Conservation (phyloP, 2,113 vertebrate species). For the Ictidomys tridecemlineatus region DNA sequence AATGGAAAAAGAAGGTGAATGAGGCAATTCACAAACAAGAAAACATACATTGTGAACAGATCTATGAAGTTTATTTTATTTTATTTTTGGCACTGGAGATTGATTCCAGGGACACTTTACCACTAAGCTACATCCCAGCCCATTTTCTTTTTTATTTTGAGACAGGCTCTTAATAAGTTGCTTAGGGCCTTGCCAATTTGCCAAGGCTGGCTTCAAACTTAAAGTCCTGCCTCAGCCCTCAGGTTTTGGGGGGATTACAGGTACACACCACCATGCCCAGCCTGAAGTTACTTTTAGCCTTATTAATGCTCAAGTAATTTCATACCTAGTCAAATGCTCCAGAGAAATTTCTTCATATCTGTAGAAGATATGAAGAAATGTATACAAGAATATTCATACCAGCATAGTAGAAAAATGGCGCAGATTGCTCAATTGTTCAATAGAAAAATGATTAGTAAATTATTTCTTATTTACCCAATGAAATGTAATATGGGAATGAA, state of each 20-base stretch:
- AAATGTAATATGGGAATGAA: background rate
- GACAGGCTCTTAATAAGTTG: too few species aligned
- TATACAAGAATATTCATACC: background rate
- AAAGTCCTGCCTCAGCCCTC: too few species aligned
- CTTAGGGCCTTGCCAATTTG: too few species aligned
- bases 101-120: too few species aligned
- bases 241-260: too few species aligned
- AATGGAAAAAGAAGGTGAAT: background rate
- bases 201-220: too few species aligned
- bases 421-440: background rate
- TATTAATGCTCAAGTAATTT: background rate
- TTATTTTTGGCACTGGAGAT: too few species aligned
- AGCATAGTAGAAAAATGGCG: background rate
- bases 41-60: slow-evolving; percentile 31
- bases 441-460: background rate
- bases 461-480: background rate
- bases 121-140: too few species aligned
- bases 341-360: background rate
- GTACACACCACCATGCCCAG: too few species aligned
- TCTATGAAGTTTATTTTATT: background rate
- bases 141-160: too few species aligned
- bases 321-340: background rate
- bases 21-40: background rate
- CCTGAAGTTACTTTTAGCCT: background rate
- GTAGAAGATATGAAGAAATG: background rate